Conservation (phyloP, 1,140 invertebrate species). For the Batillaria attramentaria region DNA sequence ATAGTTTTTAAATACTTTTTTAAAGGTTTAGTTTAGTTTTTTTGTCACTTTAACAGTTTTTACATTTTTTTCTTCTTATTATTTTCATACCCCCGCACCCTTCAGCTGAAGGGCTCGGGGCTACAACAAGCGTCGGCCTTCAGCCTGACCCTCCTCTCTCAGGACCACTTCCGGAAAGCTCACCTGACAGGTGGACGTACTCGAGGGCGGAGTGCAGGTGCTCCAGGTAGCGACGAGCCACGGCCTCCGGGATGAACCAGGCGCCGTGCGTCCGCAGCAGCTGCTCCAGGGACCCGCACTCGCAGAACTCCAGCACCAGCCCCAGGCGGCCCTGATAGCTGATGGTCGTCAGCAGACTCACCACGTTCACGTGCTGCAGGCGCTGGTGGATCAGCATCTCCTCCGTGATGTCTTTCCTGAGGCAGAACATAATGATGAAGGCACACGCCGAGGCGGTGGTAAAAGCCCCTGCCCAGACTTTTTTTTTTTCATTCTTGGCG, state of each 20-base stretch:
- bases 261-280: slow-evolving; percentile 52
- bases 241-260: slow-evolving; percentile 54
- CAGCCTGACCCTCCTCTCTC: no score
- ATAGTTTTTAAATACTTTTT: no score
- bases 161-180: background rate
- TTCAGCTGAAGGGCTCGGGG: no score
- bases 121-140: no score
- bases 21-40: no score
- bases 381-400: slow-evolving; percentile 55
- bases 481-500: no score
- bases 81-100: no score
- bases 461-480: no score
- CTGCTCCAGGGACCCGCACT: slow-evolving; percentile 58
- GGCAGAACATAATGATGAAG: background rate
- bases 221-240: slow-evolving; percentile 55
- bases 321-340: slow-evolving; percentile 48
- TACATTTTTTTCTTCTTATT: no score
- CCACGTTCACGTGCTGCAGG: slow-evolving; percentile 59
- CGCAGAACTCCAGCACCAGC: slow-evolving; percentile 62
- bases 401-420: slow-evolving; percentile 43
- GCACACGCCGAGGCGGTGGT: no score
- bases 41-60: no score
- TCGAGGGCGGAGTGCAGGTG: slow-evolving; percentile 53
- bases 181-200: slow-evolving; percentile 53
- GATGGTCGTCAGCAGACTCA: slow-evolving; percentile 51